Evolutionary conservation across 2,797 vertebrate species (phyloP).

Genomic region (Sternotherus odoratus): DNA sequence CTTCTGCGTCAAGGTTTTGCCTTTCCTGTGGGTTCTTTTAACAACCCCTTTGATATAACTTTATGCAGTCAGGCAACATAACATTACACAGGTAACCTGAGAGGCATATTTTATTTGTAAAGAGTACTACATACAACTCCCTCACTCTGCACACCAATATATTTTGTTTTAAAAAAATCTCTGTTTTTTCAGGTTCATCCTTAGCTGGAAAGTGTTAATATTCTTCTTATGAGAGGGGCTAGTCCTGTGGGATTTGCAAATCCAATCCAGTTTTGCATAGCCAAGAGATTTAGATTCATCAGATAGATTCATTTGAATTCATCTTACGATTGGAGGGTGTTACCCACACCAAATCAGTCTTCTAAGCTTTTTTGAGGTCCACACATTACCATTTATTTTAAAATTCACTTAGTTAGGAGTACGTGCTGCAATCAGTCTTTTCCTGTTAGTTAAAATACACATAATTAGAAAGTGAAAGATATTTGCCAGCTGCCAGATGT

Average conservation of each 20-base stretch:
- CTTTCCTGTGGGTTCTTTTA: not conserved
- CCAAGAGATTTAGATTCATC: not conserved
- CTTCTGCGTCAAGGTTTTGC: not conserved
- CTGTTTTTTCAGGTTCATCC: not conserved
- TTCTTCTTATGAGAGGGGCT: not conserved
- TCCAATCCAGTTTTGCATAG: not conserved
- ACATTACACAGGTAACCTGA: not conserved
- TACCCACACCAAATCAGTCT: not conserved
- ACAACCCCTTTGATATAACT: not conserved
- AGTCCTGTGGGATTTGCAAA: not conserved
- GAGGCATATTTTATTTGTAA: not conserved
- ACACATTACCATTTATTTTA: conserved; percentile 29
- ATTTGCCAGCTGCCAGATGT: conserved; percentile 70
- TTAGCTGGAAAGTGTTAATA: conserved; percentile 12
- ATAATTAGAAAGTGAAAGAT: conserved; percentile 56
- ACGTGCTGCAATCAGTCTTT: conserved; percentile 58
- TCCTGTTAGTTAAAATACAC: conserved; percentile 56
- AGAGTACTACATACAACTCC: not conserved
- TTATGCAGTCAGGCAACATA: not conserved
- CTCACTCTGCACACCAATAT: not conserved
- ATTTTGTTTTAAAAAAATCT: not conserved
- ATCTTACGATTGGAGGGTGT: not conserved
- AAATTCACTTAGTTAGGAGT: conserved; percentile 9
- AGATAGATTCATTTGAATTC: conserved; percentile 11
- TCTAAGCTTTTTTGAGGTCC: conserved; percentile 37